phyloP scores from a whole-genome alignment of 2,113 vertebrate genomes.

The Oreochromis aureus region DNA sequence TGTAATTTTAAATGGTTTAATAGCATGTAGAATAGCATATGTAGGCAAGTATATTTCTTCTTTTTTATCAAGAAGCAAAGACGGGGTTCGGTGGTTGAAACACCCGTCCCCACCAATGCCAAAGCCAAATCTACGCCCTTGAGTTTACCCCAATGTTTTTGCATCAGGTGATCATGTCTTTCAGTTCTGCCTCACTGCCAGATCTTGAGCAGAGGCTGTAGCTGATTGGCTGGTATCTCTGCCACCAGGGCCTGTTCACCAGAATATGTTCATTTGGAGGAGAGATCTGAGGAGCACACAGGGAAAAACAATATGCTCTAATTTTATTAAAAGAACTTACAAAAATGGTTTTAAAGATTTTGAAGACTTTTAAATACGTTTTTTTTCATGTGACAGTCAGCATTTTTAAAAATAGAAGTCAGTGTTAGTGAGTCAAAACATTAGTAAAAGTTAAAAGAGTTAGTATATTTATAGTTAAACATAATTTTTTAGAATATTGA shows the following conservation, averaged over 20 bases:
- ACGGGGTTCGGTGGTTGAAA: too few species aligned
- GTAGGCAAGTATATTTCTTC: too few species aligned
- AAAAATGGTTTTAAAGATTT: not conserved
- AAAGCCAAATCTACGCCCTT: too few species aligned
- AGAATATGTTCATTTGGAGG: constrained; percentile 86
- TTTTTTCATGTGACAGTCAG: not conserved
- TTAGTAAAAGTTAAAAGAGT: not conserved
- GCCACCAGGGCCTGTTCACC: constrained; percentile 82
- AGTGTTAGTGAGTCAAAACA: not conserved
- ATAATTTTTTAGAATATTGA: not conserved
- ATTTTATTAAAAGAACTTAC: too few species aligned
- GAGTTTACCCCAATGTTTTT: constrained; percentile 90
- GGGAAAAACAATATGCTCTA: not conserved
- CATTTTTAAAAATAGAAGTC: not conserved
- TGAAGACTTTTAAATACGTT: not conserved
- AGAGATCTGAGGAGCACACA: constrained; percentile 75
- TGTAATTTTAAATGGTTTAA: too few species aligned
- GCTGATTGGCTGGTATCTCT: constrained; percentile 90
- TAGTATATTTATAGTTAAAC: not conserved
- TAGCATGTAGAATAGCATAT: too few species aligned
- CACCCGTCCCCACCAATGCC: too few species aligned
- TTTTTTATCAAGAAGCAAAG: too few species aligned
- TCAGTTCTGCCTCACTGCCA: constrained; percentile 83
- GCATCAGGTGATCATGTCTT: constrained; percentile 89
- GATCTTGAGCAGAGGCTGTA: constrained; percentile 90